Evolutionary conservation across 2,888 invertebrate species (phyloP).

Genomic region (Metallyticus violacea): DNA sequence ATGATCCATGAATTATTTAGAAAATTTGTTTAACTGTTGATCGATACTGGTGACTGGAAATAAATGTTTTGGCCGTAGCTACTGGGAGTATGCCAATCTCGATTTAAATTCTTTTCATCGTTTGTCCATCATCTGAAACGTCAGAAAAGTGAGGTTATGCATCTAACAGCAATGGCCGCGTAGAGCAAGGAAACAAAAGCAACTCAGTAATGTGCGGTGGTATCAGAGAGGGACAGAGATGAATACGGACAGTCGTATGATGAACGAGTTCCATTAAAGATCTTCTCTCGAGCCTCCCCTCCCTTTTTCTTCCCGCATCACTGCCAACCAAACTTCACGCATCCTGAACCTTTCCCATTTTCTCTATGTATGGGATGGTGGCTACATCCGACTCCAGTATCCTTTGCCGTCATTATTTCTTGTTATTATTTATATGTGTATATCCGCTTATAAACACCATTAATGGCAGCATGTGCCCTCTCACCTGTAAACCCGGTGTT

Average conservation of each 20-base stretch:
- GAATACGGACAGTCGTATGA: constrained; percentile 18
- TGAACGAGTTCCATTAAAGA: constrained; percentile 23
- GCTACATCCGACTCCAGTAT: no score
- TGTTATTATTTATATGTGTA: neutral
- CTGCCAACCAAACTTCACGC: neutral
- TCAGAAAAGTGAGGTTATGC: neutral
- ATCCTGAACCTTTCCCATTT: neutral
- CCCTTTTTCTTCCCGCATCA: neutral
- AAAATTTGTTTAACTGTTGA: no score
- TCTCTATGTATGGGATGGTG: neutral
- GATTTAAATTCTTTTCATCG: no score
- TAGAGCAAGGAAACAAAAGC: no score
- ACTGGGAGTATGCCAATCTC: no score
- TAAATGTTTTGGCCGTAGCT: no score
- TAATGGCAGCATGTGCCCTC: neutral
- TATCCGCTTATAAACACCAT: no score
- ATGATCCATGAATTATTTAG: no score
- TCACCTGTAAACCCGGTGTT: neutral
- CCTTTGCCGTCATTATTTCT: neutral
- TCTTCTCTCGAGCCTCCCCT: neutral
- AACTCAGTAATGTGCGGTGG: neutral
- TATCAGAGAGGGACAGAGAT: constrained; percentile 12
- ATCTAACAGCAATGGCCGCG: no score
- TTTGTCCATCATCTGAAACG: no score
- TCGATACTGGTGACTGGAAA: no score